These are phyloP conservation scores for Megastigmus dorsalis DNA, from an alignment of 2,888 invertebrate genomes.

Conservation along the genomic window DNA sequence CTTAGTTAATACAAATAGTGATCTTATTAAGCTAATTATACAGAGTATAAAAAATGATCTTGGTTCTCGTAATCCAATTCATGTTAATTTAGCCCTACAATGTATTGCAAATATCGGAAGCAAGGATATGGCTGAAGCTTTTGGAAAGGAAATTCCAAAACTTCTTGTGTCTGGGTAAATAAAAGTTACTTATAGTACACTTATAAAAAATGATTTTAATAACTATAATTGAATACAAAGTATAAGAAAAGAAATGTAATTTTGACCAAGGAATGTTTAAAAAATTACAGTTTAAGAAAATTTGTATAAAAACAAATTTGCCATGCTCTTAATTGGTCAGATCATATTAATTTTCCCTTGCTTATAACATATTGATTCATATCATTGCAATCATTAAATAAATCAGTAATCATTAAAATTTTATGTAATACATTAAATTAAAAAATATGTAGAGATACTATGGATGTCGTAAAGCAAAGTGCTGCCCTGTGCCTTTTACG, in stretches of 20 bases:
- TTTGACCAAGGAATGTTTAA: too few species aligned
- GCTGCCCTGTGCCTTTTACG: slow-evolving; percentile 97
- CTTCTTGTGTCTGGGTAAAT: slow-evolving; percentile 95
- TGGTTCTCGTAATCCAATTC: slow-evolving; percentile 96
- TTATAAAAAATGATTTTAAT: too few species aligned
- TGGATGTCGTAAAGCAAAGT: slow-evolving; percentile 99
- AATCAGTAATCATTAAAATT: background rate
- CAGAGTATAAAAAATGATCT: slow-evolving; percentile 99
- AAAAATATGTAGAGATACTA: slow-evolving; percentile 85
- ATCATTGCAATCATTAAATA: background rate
- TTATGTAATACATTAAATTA: background rate
- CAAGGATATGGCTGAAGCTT: slow-evolving; percentile 99
- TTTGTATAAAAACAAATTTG: background rate
- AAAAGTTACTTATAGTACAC: slow-evolving; percentile 14
- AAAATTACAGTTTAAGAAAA: background rate
- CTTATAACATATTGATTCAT: too few species aligned
- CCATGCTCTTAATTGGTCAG: too few species aligned
- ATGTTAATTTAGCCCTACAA: slow-evolving; percentile 98
- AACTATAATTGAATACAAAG: too few species aligned
- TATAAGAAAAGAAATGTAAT: too few species aligned
- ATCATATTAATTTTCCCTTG: too few species aligned
- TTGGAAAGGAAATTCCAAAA: slow-evolving; percentile 98
- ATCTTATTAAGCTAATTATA: slow-evolving; percentile 98
- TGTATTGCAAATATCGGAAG: slow-evolving; percentile 99
- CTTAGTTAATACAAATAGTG: slow-evolving; percentile 98